Evolutionary conservation across 37 sponge, comb jelly and placozoan genomes (phyloP), one percentile per base, ranked within the genome.

Genomic region (Dysidea cf. avara): DNA sequence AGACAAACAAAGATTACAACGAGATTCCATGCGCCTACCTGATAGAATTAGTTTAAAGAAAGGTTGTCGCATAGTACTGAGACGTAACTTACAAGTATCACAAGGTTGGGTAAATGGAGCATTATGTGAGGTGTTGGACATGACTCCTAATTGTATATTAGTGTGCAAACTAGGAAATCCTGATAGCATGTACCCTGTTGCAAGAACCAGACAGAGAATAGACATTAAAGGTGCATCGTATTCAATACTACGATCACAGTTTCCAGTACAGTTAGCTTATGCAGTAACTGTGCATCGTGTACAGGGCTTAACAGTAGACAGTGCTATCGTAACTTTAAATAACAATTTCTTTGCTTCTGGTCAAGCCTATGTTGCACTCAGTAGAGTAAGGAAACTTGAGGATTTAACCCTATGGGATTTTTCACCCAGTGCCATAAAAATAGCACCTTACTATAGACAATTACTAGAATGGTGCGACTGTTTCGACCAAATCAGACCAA

Each of bases 291-390:
- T 66, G 11, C 66, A 66, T 30, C 22, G 66, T 22, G 2, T 66
- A 21, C 66, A 66, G 12, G 66, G 47, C 21, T 20, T 66, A 22
- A 66, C 66, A 18, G 66, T 66, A 22, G 20, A 66, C 47, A 37
- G 25, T 3, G 46, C 66, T n/a, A 26, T 66, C 3, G 46, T 66
- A 3, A 17, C 13, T 3, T 24, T 66, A 13, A 66, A 66, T 47
- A n/a, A 35, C 17, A 20, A 3, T 13, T 66, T 66, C 66, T 66
- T 66, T 66, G 66, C 40, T 26, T 36, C 39, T 36, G 39, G 66
- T 35, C 66, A 66, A 24, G 66, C 66, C 2, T 66, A 66, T 38
- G 66, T 66, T 20, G 66, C 66, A 7, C 13, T 66, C 22, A 66
- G 66, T 25, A 40, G 46, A 30, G 66, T 66, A 1, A 35, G 46